Evolutionary conservation across 2,113 vertebrate genomes (phyloP).

Genomic region (Panthera tigris): DNA sequence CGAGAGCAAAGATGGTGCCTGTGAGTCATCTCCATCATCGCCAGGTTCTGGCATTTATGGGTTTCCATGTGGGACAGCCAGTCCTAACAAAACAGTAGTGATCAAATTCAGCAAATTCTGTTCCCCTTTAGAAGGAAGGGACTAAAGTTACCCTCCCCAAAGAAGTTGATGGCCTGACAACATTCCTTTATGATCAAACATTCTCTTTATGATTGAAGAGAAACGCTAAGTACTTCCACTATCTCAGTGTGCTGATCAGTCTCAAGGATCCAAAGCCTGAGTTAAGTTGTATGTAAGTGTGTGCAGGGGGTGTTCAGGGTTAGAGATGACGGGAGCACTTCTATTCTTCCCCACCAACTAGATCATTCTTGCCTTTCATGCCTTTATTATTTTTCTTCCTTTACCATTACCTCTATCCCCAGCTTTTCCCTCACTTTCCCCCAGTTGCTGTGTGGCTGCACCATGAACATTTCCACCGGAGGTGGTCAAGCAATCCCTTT

Average conservation of each 20-base stretch:
- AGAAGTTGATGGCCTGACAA: constrained; percentile 91
- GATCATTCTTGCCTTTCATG: neutral
- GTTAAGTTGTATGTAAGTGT: neutral
- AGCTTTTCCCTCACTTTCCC: neutral
- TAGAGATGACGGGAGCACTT: neutral
- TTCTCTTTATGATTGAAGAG: constrained; percentile 94
- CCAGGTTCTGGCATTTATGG: neutral
- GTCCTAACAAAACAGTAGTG: neutral
- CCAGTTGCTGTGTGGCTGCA: constrained; percentile 91
- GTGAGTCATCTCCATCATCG: neutral
- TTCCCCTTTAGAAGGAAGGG: constrained; percentile 87
- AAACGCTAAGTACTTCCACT: constrained; percentile 89
- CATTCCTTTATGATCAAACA: constrained; percentile 90
- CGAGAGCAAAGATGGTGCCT: neutral
- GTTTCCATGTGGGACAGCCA: neutral
- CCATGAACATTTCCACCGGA: constrained; percentile 93
- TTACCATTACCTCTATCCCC: neutral
- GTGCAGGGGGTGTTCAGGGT: neutral
- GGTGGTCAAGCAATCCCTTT: constrained; percentile 92
- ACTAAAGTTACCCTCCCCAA: constrained; percentile 96
- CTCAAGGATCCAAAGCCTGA: constrained; percentile 91
- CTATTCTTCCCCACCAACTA: neutral
- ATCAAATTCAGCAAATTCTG: neutral
- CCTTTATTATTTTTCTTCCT: neutral
- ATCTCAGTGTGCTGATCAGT: constrained; percentile 91